Base-by-base conservation (phyloP, 2,888 invertebrate genomes). In the Hypomecis punctinalis region DNA sequence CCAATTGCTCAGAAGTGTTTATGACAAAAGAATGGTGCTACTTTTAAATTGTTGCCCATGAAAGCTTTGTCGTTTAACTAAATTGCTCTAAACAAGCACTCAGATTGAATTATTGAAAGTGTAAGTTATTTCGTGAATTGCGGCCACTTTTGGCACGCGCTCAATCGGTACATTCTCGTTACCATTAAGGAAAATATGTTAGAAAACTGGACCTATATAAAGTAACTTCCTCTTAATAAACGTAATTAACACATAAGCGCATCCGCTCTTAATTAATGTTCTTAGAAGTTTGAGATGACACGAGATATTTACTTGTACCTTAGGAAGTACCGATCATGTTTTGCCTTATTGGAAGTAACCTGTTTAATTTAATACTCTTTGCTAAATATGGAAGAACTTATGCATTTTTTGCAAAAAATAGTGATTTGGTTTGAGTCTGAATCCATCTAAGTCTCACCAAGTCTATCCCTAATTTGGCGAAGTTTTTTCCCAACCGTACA, bases 181-280 rank as follows among this genome's bases (percentile, higher is more conserved):
- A 47, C 33, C 58, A 55, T 72, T 73, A 67, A 70, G 67, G 75
- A 73, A 76, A 78, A 76, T 9, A 70, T 57, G 66, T 70, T 48
- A 54, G 48, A 39, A 43, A 57, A 53, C 8, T 57, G 58, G 43
- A 57, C 23, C 39, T 62, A 45, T 45, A 39, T 68, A 63, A 23
- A 55, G 65, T 63, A 67, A 62, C 71, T 82, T 86, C 84, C 84
- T 76, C 70, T 73, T 69, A 61, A 68, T 86, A 83, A 86, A 85
- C 82, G 77, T 80, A 23, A 23, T 23, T 23, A 23, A 23, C 23
- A 23, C 23, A 23, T 23, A 78, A 76, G 72, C 63, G 76, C 79
- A 81, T 86, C 84, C 84, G 85, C 69, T 79, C 72, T 63, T 69
- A 72, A 76, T 75, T 71, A 75, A 73, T 76, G 70, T 74, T 77